Evolutionary conservation across 2,888 invertebrate species (phyloP).

Genomic region (Epirrhoe tristata): DNA sequence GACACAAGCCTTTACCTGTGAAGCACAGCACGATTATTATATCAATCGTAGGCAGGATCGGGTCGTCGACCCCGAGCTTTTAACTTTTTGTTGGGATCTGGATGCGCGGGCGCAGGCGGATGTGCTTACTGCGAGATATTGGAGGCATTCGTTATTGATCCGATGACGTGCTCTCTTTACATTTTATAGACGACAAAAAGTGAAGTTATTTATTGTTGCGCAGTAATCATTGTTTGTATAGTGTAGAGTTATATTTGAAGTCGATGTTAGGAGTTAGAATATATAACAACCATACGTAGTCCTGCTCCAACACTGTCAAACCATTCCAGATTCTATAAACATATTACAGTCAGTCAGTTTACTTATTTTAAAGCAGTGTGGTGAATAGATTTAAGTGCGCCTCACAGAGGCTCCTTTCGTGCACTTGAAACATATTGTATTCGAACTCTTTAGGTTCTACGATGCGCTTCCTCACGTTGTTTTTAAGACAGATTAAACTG

Average conservation of each 20-base stretch:
- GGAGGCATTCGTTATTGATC: slow-evolving; percentile 18
- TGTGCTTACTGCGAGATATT: slow-evolving; percentile 18
- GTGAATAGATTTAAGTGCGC: no score
- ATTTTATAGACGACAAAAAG: background rate
- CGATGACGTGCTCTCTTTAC: slow-evolving; percentile 9
- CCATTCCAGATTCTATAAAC: no score
- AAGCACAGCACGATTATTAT: slow-evolving; percentile 34
- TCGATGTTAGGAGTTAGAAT: no score
- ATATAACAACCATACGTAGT: no score
- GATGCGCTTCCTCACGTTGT: no score
- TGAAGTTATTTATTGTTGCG: background rate
- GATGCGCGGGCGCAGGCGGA: slow-evolving; percentile 13
- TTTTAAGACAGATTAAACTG: no score
- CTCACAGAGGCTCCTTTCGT: no score
- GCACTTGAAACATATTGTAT: no score
- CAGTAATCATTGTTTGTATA: background rate
- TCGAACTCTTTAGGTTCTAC: no score
- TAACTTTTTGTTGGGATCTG: slow-evolving; percentile 27
- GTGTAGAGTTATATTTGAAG: background rate
- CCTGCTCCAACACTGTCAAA: no score
- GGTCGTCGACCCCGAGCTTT: slow-evolving; percentile 33
- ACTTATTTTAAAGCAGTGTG: no score
- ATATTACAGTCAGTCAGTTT: no score
- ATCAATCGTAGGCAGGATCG: slow-evolving; percentile 39
- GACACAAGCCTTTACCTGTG: background rate